Evolutionary conservation across 2,113 vertebrate genomes (phyloP).

Genomic region (Eolophus roseicapilla): DNA sequence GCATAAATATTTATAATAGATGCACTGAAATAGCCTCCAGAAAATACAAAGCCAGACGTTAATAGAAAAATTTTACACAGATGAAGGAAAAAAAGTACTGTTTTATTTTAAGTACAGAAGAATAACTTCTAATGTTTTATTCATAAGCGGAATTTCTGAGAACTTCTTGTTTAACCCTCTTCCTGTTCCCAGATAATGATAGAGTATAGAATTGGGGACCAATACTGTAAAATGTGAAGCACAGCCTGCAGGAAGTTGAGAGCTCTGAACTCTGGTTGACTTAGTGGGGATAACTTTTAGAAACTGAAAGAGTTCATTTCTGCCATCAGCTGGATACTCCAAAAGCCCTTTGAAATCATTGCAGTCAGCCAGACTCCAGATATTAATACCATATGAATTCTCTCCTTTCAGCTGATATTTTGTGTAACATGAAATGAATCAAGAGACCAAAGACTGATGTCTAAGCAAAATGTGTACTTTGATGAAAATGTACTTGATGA

Average conservation of each 20-base stretch:
- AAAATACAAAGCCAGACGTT: not conserved
- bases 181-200: not conserved
- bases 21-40: not conserved
- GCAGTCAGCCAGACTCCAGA: not conserved
- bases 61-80: conserved; percentile 13
- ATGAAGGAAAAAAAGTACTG: not conserved
- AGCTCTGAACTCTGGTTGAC: not conserved
- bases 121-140: conserved; percentile 37
- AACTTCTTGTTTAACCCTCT: not conserved
- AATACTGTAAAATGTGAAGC: not conserved
- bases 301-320: not conserved
- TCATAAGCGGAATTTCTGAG: not conserved
- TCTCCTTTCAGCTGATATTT: not conserved
- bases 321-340: not conserved
- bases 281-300: not conserved
- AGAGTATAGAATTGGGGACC: not conserved
- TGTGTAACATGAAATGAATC: not conserved
- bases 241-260: not conserved
- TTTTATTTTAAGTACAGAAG: not conserved
- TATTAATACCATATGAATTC: not conserved
- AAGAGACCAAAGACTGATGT: not conserved
- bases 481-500: not conserved
- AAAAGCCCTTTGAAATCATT: not conserved
- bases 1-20: conserved; percentile 50
- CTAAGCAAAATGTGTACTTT: not conserved